A percentile compares a stretch with the other conserved stretches of the same genome.
These are phyloP conservation scores for Rapana venosa DNA, from an alignment of 2,888 invertebrate genomes.

Conservation along the genomic window DNA sequence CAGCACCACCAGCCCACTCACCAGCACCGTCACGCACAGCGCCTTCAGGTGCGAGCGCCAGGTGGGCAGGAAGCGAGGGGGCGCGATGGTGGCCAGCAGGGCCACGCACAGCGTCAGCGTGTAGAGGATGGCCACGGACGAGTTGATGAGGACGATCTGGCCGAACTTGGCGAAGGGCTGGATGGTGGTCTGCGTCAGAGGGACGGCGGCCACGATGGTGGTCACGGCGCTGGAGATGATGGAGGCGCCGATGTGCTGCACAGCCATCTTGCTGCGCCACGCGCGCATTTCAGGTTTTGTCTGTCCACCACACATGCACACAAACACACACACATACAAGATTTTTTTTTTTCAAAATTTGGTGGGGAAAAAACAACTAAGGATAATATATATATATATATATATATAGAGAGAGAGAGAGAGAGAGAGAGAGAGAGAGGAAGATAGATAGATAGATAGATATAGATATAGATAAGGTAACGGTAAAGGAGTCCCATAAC, in stretches of 20 bases:
- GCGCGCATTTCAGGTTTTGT: constrained; percentile 57
- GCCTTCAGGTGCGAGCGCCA: constrained; percentile 62
- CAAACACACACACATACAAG: no score
- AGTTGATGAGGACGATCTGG: constrained; percentile 74
- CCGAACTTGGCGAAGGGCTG: constrained; percentile 75
- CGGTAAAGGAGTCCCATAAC: no score
- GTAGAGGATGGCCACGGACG: constrained; percentile 71
- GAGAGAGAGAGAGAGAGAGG: no score
- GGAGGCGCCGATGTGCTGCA: constrained; percentile 74
- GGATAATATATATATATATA: no score
- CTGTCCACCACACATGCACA: constrained; percentile 47
- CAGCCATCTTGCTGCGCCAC: constrained; percentile 68
- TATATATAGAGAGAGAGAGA: no score
- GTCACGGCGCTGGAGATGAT: constrained; percentile 74
- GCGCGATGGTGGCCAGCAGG: constrained; percentile 67
- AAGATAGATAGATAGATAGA: no score
- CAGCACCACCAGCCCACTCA: constrained; percentile 59
- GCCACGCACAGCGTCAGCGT: constrained; percentile 72
- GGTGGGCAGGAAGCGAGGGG: constrained; percentile 62
- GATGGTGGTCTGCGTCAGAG: constrained; percentile 73
- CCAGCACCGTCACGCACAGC: constrained; percentile 53
- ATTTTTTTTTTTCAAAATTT: no score
- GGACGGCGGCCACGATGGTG: constrained; percentile 73
- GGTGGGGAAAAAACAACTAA: no score
- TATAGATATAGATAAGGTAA: no score